Base-by-base conservation (phyloP, 2,888 invertebrate genomes). In the Chrysomela aeneicollis region DNA sequence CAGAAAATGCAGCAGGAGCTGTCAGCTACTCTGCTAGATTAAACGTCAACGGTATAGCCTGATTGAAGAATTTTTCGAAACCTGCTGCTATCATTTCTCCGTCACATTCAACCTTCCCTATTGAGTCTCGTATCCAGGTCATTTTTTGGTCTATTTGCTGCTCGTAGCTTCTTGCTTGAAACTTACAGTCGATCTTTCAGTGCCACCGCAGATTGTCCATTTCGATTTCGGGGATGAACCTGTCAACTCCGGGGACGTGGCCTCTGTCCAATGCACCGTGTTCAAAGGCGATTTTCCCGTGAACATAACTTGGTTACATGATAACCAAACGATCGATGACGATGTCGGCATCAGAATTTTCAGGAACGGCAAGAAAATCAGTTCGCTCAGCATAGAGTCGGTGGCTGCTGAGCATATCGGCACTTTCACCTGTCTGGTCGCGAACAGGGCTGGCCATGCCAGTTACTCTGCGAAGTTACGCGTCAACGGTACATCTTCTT, bases 201-300 rank as follows among this genome's bases (percentile, higher is more conserved):
- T n/a, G n/a, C 89, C 77, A 64, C 78, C 79, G 22, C 77, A 78
- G 71, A 78, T 80, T 8, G 81, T 82, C 64, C 84, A 84, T n/a
- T 86, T 86, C 70, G 82, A 83, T 70, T 87, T 88, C 71, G 77
- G 77, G 5, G 76, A 76, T 37, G 74, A 75, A 26, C 85, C 87
- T 67, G 84, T 89, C 62, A 86, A 87, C 81, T 87, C 88, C 71
- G 90, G 89, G 59, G 42, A 85, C 88, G 73, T 88, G 87, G 66
- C 84, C 82, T 59, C 80, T 78, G 86, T 88, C 77, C 87, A 86
- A 60, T 92, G 92, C 80, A 87, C 89, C 69, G 87, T 82, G 46
- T 79, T 87, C 77, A 91, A 92, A 80, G 92, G 94, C 64, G 94
- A 94, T 82, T 87, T 89, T 74, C 94, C 94, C 1, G 85, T 95